Evolutionary conservation across 2,888 invertebrate species (phyloP).

Genomic region (Eilema depressum): DNA sequence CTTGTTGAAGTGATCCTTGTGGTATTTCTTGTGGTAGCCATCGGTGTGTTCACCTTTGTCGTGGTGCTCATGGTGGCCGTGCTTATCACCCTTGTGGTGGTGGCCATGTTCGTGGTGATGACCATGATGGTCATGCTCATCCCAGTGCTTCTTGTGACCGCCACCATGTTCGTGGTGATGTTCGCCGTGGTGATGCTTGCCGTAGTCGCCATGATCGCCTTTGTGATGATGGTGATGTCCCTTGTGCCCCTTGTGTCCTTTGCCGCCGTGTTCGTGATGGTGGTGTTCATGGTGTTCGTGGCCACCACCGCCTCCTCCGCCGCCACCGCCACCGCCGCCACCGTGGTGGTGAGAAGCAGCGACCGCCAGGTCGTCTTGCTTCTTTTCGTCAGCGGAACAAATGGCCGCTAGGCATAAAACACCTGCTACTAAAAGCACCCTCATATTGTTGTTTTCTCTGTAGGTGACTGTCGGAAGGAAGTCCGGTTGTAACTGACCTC

Average conservation of each 20-base stretch:
- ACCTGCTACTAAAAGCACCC: constrained; percentile 69
- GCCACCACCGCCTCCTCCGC: constrained; percentile 84
- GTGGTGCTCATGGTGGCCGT: constrained; percentile 93
- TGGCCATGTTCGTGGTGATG: constrained; percentile 92
- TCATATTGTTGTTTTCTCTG: constrained; percentile 62
- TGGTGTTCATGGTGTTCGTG: constrained; percentile 89
- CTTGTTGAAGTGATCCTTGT: constrained; percentile 95
- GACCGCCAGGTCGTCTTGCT: constrained; percentile 71
- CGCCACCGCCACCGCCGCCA: constrained; percentile 52
- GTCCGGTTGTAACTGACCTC: constrained; percentile 55
- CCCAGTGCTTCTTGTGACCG: constrained; percentile 93
- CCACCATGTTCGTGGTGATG: constrained; percentile 92
- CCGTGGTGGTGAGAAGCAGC: constrained; percentile 85
- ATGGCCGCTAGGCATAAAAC: constrained; percentile 73
- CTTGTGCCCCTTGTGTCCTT: constrained; percentile 92
- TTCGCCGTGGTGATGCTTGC: constrained; percentile 91
- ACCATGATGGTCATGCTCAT: constrained; percentile 91
- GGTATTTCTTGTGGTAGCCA: constrained; percentile 94
- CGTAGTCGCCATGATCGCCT: constrained; percentile 92
- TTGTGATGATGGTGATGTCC: constrained; percentile 92
- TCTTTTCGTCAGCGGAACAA: constrained; percentile 63
- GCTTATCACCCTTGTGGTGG: constrained; percentile 92
- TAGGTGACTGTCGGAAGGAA: constrained; percentile 49
- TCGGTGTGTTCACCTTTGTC: constrained; percentile 94
- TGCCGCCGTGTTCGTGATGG: constrained; percentile 90